phyloP scores from a whole-genome alignment of 2,797 vertebrate genomes.

The Gymnodraco acuticeps region DNA sequence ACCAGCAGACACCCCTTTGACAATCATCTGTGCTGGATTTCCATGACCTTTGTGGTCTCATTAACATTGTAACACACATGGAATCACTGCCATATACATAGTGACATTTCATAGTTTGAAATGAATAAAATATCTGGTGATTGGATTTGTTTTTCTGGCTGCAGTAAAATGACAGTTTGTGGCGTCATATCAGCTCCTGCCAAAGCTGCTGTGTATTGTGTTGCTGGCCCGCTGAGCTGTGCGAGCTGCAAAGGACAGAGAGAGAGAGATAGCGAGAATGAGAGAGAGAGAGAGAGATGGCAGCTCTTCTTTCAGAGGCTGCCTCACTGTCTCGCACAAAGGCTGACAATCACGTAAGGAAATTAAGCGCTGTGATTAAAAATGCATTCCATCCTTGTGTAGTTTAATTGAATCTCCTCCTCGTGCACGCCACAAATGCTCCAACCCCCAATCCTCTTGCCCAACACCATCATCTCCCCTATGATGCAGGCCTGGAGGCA shows the following conservation, averaged over 20 bases:
- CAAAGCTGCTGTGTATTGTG: constrained; percentile 61
- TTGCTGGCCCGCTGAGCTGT: constrained; percentile 38
- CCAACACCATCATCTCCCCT: constrained; percentile 34
- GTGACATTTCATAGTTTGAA: constrained; percentile 4
- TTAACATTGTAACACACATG: constrained; percentile 17
- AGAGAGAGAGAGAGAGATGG: constrained; percentile 27
- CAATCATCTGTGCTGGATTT: not conserved
- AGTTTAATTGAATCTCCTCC: constrained; percentile 80
- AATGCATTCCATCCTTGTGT: constrained; percentile 78
- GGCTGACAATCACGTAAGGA: constrained; percentile 70
- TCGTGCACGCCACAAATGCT: constrained; percentile 33
- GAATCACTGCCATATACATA: not conserved
- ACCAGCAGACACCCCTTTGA: constrained; percentile 1
- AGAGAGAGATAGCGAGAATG: constrained; percentile 16
- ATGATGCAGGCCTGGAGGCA: constrained; percentile 54
- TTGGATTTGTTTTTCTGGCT: constrained; percentile 25
- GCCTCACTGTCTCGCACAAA: constrained; percentile 63
- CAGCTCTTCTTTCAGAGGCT: constrained; percentile 40
- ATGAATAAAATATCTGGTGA: constrained; percentile 43
- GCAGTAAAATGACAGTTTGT: constrained; percentile 50
- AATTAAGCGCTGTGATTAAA: constrained; percentile 76
- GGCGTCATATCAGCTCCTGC: constrained; percentile 50
- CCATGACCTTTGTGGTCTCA: constrained; percentile 13
- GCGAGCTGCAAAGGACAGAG: constrained; percentile 34
- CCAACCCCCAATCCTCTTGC: constrained; percentile 7